Percentiles rank a stretch among this genome's conserved stretches.
Conservation (phyloP, 2,888 invertebrate species). For the Himalopsyche tibetana region DNA sequence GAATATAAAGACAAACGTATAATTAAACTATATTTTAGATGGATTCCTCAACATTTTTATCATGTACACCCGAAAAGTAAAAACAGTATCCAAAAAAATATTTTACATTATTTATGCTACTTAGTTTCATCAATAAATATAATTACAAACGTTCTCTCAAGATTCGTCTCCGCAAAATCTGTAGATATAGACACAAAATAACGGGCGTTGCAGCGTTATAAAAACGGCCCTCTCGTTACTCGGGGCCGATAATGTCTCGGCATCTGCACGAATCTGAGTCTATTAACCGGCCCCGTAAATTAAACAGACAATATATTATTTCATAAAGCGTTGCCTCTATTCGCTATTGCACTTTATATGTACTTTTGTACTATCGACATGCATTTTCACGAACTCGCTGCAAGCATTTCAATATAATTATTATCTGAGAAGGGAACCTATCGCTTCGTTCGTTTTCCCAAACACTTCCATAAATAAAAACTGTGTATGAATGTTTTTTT, state of each 20-base stretch:
- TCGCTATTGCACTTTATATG: not conserved
- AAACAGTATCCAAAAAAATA: no score
- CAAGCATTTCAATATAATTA: not conserved
- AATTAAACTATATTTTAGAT: no score
- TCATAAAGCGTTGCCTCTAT: constrained; percentile 50
- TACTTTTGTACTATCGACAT: constrained; percentile 36
- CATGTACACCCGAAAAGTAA: no score
- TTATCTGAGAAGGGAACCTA: not conserved
- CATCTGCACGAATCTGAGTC: constrained; percentile 63
- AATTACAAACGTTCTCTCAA: no score
- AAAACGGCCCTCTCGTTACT: not conserved
- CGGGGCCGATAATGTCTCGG: constrained; percentile 58
- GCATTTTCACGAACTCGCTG: constrained; percentile 54
- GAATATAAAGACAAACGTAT: no score
- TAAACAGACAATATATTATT: constrained; percentile 62
- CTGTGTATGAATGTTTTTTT: no score
- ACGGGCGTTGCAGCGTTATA: not conserved
- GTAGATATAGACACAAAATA: not conserved
- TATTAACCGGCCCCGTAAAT: constrained; percentile 64
- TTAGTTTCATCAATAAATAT: no score
- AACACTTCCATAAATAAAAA: no score
- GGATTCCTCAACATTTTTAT: no score
- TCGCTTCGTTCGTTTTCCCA: no score
- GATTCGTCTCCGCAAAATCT: no score
- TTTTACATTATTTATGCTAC: no score